Base-by-base conservation (phyloP, 2,888 invertebrate species). In the Agrypnus murinus region DNA sequence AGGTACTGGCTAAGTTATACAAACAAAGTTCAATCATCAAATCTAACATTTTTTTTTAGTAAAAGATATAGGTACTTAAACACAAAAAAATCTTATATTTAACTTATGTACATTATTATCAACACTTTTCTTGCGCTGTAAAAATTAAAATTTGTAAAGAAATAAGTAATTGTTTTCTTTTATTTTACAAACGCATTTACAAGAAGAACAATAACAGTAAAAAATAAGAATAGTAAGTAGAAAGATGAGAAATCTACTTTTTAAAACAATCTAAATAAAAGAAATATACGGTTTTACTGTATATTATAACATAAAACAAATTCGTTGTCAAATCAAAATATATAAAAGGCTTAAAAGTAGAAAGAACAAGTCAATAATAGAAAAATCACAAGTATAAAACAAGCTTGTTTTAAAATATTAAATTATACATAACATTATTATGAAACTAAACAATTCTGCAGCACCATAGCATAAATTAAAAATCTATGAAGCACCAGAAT, bases 401-500 rank as follows among this genome's bases (percentile, higher is more conserved):
- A 74, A 72, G 59, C 64, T n/a, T 74, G 66, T 64, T 62, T 69
- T 75, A 71, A 72, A 76, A 67, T 70, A 71, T 66, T 74, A 64
- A 68, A 73, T 71, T 70, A 71, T 64, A 66, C 65, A 65, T 67
- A 71, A 69, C 46, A 71, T 64, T 25, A 76, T 67, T 40, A 34
- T 31, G 71, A 48, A 75, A 71, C 65, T 72, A 74, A n/a, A 73
- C 65, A 72, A 82, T 83, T 82, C 83, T 84, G 83, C 80, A 84
- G 84, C 84, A 84, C 84, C 84, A 84, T 84, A 84, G 83, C 77
- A 77, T 72, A 25, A 25, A 70, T 70, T 73, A 25, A 72, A 70
- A 73, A 72, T 79, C 84, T 84, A 84, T 84, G 84, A 84, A 84
- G 84, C 84, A 84, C 83, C 84, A 84, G 84, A 84, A 83, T 63